A percentile compares a stretch with the other conserved stretches of the same genome.
phyloP scores from a whole-genome alignment of 2,797 vertebrate genomes.

The Epinephelus malabaricus region DNA sequence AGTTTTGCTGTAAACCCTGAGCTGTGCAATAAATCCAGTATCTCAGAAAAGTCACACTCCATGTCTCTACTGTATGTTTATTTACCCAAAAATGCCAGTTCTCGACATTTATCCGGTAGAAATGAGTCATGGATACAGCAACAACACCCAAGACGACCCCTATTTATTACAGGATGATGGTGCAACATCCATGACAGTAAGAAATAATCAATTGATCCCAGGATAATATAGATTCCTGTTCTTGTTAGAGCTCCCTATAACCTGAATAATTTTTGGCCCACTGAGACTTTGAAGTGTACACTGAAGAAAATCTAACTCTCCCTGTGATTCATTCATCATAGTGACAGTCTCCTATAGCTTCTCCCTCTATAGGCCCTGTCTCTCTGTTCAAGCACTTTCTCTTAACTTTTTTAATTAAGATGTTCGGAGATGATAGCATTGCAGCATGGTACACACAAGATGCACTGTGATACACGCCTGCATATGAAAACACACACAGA shows the following conservation, averaged over 20 bases:
- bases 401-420: constrained; percentile 47
- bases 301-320: constrained; percentile 46
- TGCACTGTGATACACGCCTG: background rate
- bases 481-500: constrained; percentile 5
- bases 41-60: constrained; percentile 17
- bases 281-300: constrained; percentile 36
- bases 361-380: constrained; percentile 18
- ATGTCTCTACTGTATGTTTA: constrained; percentile 19
- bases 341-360: constrained; percentile 60
- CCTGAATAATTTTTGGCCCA: constrained; percentile 10
- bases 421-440: constrained; percentile 26
- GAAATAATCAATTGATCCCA: background rate
- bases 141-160: background rate
- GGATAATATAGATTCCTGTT: constrained; percentile 27
- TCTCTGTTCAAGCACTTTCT: constrained; percentile 8
- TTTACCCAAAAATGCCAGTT: constrained; percentile 21
- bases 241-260: constrained; percentile 33
- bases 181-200: background rate
- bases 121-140: constrained; percentile 6
- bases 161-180: constrained; percentile 1
- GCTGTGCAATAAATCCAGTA: constrained; percentile 16
- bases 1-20: constrained; percentile 33
- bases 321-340: constrained; percentile 56
- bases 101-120: constrained; percentile 3
- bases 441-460: background rate